Percentiles rank a stretch among this genome's conserved stretches.
phyloP scores from a whole-genome alignment of 2,797 vertebrate species.

The Molothrus ater region DNA sequence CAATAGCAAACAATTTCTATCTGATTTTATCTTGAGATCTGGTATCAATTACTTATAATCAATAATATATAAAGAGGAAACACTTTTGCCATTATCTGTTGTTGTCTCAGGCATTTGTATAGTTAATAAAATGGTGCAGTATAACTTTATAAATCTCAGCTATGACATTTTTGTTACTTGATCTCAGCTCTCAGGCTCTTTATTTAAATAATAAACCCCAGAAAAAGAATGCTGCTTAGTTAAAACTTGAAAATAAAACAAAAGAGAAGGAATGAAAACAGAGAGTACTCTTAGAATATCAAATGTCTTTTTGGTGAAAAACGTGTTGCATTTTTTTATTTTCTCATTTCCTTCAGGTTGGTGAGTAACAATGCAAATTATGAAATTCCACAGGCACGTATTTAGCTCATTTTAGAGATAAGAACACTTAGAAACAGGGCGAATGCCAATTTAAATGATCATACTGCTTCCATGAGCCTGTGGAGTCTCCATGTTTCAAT shows the following conservation, averaged over 20 bases:
- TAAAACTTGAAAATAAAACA: neutral
- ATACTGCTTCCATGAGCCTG: neutral
- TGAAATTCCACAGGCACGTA: neutral
- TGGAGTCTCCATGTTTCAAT: neutral
- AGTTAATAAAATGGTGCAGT: neutral
- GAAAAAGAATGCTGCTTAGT: neutral
- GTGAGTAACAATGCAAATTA: neutral
- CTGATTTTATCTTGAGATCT: neutral
- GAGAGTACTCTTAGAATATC: neutral
- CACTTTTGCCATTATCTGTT: neutral
- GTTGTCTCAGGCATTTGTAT: neutral
- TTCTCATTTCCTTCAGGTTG: neutral
- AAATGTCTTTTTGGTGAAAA: neutral
- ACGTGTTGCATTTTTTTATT: fast-evolving
- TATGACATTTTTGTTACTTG: neutral
- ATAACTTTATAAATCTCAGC: neutral
- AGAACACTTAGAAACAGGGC: neutral
- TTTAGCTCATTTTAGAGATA: neutral
- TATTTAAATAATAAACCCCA: neutral
- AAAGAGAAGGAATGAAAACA: neutral
- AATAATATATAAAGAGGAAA: neutral
- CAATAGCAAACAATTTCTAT: neutral
- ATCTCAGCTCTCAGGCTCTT: neutral
- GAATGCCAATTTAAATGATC: neutral
- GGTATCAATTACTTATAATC: neutral